These are phyloP conservation scores for Otolemur crassicaudatus DNA, from an alignment of 2,797 vertebrate genomes.

Conservation along the genomic window DNA sequence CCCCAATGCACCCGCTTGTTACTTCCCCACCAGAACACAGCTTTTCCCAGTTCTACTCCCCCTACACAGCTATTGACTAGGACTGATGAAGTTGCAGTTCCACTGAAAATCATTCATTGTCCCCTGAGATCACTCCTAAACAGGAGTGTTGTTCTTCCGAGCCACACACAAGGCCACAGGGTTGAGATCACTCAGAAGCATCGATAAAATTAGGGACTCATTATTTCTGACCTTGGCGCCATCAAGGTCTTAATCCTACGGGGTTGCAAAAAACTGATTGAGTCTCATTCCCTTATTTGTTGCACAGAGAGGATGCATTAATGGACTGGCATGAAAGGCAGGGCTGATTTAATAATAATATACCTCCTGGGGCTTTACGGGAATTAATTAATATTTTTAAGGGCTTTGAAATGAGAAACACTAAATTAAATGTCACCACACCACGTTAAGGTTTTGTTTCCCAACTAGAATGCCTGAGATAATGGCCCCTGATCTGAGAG, in stretches of 20 bases:
- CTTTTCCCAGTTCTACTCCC: not conserved
- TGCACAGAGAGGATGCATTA: not conserved
- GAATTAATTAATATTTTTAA: slow-evolving; percentile 75
- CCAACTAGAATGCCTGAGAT: not conserved
- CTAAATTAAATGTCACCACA: slow-evolving; percentile 73
- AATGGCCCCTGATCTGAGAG: not conserved
- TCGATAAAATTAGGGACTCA: not conserved
- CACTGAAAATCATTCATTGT: not conserved
- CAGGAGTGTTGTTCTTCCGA: not conserved
- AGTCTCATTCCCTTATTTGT: slow-evolving; percentile 38
- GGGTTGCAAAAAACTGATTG: not conserved
- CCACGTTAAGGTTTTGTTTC: slow-evolving; percentile 1
- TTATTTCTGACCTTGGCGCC: slow-evolving; percentile 51
- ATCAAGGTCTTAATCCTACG: not conserved
- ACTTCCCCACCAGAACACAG: not conserved
- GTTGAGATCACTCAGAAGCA: not conserved
- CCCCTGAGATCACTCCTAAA: not conserved
- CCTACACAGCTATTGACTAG: not conserved
- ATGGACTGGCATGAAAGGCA: slow-evolving; percentile 22
- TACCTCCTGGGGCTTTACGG: slow-evolving; percentile 59
- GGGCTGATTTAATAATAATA: slow-evolving; percentile 55
- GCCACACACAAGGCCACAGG: not conserved
- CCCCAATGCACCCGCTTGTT: not conserved
- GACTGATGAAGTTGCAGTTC: not conserved
- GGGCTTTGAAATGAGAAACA: slow-evolving; percentile 70